These are phyloP conservation scores for Podabrus alpinus DNA, from an alignment of 2,888 invertebrate species.

Conservation along the genomic window DNA sequence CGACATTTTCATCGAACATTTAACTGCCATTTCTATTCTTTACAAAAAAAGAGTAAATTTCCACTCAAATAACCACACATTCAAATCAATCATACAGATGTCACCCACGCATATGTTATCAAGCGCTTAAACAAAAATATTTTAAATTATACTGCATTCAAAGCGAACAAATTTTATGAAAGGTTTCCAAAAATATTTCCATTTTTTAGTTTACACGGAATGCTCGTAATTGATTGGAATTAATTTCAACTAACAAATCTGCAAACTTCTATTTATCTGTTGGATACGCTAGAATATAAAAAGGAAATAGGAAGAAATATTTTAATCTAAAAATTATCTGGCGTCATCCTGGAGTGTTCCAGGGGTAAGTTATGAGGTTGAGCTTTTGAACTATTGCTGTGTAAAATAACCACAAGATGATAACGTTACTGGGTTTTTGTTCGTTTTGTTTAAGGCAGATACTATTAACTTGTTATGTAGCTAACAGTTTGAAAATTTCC, in stretches of 20 bases:
- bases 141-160: not conserved
- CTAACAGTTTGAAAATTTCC: conserved; percentile 20
- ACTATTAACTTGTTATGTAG: conserved; percentile 19
- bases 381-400: not conserved
- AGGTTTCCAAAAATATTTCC: not conserved
- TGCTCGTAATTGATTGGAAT: not conserved
- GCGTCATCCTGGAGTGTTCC: not conserved
- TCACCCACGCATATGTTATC: conserved; percentile 4
- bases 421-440: conserved; percentile 1
- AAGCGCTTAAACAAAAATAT: not conserved
- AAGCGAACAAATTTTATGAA: not conserved
- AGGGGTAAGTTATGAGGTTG: not conserved
- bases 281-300: not conserved
- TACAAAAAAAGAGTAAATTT: conserved; percentile 7
- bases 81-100: conserved; percentile 9
- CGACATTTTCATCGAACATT: conserved; percentile 1
- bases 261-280: not conserved
- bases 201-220: not conserved
- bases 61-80: conserved; percentile 8
- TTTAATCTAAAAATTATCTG: not conserved
- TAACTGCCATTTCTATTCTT: conserved; percentile 5
- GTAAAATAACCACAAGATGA: conserved; percentile 7
- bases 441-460: conserved; percentile 9
- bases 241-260: not conserved
- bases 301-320: not conserved